Evolutionary conservation across 2,888 invertebrate genomes (phyloP).

Genomic region (Limnephilus lunatus): DNA sequence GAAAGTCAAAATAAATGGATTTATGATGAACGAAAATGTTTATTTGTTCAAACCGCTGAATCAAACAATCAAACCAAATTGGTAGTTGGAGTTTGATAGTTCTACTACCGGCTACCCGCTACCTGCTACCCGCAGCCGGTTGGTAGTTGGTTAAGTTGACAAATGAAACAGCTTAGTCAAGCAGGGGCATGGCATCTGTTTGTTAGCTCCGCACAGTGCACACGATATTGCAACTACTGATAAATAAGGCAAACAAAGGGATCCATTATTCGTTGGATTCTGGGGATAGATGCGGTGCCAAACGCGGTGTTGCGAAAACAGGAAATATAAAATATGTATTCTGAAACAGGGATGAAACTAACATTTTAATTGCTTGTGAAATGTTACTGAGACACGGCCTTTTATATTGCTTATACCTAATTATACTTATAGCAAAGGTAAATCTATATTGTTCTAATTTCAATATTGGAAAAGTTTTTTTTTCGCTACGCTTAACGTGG

Average conservation of each 20-base stretch:
- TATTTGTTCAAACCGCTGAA: background rate
- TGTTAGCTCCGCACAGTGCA: background rate
- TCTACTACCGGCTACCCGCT: too few species aligned
- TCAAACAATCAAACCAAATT: background rate
- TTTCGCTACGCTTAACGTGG: too few species aligned
- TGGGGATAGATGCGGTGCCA: background rate
- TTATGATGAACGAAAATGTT: background rate
- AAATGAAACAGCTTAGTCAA: background rate
- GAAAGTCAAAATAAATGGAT: background rate
- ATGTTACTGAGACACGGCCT: too few species aligned
- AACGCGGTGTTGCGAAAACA: background rate
- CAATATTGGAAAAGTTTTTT: too few species aligned
- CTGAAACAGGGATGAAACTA: background rate
- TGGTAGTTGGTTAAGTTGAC: background rate
- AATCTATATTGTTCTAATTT: too few species aligned
- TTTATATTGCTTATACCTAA: too few species aligned
- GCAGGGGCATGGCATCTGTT: background rate
- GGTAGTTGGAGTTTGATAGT: background rate
- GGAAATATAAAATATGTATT: background rate
- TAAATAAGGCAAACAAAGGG: conserved; percentile 2
- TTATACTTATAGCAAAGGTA: too few species aligned
- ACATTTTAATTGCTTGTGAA: background rate
- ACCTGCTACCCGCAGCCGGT: background rate
- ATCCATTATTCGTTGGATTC: background rate
- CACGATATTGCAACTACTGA: background rate